phyloP scores from a whole-genome alignment of 2,888 invertebrate species.

The Drosophila limbata region DNA sequence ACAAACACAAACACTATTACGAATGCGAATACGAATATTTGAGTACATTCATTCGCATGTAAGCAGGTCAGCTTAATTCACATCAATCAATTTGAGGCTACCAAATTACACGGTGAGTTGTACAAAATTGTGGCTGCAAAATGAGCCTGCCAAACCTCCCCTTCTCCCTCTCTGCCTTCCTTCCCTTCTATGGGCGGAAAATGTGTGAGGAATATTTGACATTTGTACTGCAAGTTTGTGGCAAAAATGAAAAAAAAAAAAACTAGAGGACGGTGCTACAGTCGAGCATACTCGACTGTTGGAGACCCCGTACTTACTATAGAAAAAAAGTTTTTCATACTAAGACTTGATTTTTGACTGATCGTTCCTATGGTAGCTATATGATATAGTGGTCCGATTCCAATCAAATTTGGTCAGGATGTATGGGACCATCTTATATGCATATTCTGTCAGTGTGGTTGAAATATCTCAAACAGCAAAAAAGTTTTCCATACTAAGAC shows the following conservation, averaged over 20 bases:
- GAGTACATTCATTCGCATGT: constrained; percentile 2
- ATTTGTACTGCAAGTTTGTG: not conserved
- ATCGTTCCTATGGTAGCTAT: too few species aligned
- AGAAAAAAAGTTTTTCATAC: too few species aligned
- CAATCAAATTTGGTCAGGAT: too few species aligned
- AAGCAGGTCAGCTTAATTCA: constrained; percentile 19
- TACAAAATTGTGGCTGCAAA: constrained; percentile 5
- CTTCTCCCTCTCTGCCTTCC: not conserved
- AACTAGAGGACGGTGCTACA: too few species aligned
- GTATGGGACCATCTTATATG: too few species aligned
- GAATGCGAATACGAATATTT: not conserved
- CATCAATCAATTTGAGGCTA: constrained; percentile 23
- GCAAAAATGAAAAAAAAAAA: not conserved
- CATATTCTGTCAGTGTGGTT: too few species aligned
- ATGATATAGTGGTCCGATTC: too few species aligned
- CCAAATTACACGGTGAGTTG: constrained; percentile 20
- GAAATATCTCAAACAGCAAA: too few species aligned
- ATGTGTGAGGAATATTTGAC: not conserved
- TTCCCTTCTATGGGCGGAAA: not conserved
- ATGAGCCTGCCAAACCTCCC: not conserved
- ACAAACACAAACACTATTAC: not conserved
- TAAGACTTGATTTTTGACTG: too few species aligned
- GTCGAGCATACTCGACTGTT: too few species aligned
- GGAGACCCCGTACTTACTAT: too few species aligned
- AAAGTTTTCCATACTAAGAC: too few species aligned